Evolutionary conservation across 2,888 invertebrate species (phyloP), one percentile per base, ranked within the genome.

Genomic region (Campopleginae sp.): DNA sequence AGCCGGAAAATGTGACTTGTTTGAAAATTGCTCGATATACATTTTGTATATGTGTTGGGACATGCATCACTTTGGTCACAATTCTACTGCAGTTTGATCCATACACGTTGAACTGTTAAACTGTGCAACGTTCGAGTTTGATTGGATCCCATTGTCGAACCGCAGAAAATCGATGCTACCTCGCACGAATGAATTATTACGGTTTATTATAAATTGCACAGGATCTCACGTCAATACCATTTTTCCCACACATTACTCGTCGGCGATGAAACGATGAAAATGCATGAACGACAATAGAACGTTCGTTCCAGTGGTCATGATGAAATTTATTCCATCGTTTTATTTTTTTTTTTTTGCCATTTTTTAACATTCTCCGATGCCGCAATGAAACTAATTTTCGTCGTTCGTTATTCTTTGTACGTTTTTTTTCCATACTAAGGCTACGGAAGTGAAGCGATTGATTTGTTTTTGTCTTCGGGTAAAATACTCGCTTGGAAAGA

Each of bases 71-170:
- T 63, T 65, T 1, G 14, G 19, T 65, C 54, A n/a, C 33, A 44
- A 19, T 42, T 66, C 8, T 17, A n/a, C 31, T 48, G 51, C 42
- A 42, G 48, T 51, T 54, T 38, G 63, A 46, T 75, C 19, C 54
- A 71, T 51, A 38, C 63, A n/a, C 48, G 33, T 63, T 51, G 61
- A 1, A 1, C 58, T 42, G 61, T 63, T 74, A 44, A 68, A 72
- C 63, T 27, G 48, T 63, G 42, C 38, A 65, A 42, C 48, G 38
- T 71, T 71, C 79, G 51, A 23, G 68, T 63, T 82, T 77, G 82
- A 82, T 82, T 82, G 82, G 71, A 66, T 51, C 70, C 82, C 44
- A 75, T 75, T 75, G 77, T 80, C 72, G 80, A 71, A 44, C 42
- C 33, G 23, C 27, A 17, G 51, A 33, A 77, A 82, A 82, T 82